Base-by-base conservation (phyloP, 23 tunicate genomes). In the Styela clava region DNA sequence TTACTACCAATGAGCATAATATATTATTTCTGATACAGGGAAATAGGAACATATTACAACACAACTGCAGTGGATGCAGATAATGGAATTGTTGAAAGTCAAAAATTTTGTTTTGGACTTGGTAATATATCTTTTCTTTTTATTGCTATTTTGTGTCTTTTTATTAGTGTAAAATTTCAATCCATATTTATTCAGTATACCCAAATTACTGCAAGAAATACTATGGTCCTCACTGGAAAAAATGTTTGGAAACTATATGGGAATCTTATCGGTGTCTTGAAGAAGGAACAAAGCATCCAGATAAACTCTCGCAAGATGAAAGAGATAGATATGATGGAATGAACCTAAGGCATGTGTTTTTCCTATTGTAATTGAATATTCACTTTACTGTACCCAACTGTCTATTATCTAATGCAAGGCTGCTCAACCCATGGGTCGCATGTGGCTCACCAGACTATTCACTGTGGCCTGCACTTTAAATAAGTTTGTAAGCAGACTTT, bases 31-130 rank as follows among this genome's bases (percentile, higher is more conserved):
- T n/a, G n/a, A n/a, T n/a, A n/a, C n/a, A 61, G 64, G n/a, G 22
- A 22, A 61, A 61, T 61, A n/a, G n/a, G n/a, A n/a, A n/a, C n/a
- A n/a, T n/a, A n/a, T 61, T 22, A 61, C 64, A 61, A 23, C n/a
- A 23, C 22, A 61, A 21, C n/a, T 61, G 64, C 22, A 23, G 22
- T 23, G 64, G 22, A 61, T 2, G 37, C 22, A 32, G 18, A 37
- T 1, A 2, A 3, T 33, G n/a, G n/a, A n/a, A n/a, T n/a, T n/a
- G n/a, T 24, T 81, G n/a, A n/a, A n/a, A n/a, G n/a, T n/a, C n/a
- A n/a, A n/a, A n/a, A n/a, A n/a, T n/a, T n/a, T n/a, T n/a, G 84
- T 34, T 81, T 67, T 81, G 84, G 84, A 35, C 26, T 81, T 0
- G 84, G 84, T 81, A 20, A 31, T 32, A 20, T 28, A 24, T 32